Percentiles rank a stretch among this genome's conserved stretches.
Evolutionary conservation across 2,113 vertebrate genomes (phyloP).

Genomic region (Daboia siamensis): DNA sequence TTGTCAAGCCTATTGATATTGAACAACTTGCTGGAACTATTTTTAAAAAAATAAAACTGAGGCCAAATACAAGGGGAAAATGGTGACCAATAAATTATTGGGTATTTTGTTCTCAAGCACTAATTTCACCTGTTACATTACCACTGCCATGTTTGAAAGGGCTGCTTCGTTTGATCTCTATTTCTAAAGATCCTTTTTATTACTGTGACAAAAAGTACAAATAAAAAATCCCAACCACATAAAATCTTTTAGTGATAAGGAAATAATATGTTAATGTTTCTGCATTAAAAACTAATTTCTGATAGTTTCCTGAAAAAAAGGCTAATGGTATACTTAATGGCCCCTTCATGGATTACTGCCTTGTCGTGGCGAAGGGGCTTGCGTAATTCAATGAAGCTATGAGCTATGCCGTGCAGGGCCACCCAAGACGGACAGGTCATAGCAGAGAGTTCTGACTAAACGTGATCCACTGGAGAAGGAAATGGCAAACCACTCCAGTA

Average conservation of each 20-base stretch:
- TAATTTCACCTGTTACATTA: neutral
- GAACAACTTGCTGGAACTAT: fast-evolving
- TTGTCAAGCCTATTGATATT: slow-evolving; percentile 1
- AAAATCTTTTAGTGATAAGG: no score
- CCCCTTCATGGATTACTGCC: no score
- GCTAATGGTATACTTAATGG: neutral
- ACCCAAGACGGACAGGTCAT: no score
- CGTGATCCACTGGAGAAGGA: no score
- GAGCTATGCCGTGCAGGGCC: no score
- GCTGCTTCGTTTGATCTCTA: neutral
- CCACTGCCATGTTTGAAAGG: neutral
- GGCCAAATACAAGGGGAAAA: neutral
- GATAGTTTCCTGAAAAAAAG: neutral
- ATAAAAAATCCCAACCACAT: neutral
- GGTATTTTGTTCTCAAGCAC: neutral
- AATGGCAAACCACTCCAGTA: no score
- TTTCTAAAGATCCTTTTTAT: neutral
- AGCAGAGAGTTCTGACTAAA: no score
- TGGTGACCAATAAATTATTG: neutral
- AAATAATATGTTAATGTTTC: neutral
- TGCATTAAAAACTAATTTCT: neutral
- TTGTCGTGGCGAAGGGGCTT: no score
- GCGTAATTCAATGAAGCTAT: no score
- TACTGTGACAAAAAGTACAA: neutral
- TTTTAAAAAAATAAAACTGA: slow-evolving; percentile 36